These are phyloP conservation scores for Gila orcuttii DNA, from an alignment of 2,113 vertebrate genomes.

Conservation along the genomic window DNA sequence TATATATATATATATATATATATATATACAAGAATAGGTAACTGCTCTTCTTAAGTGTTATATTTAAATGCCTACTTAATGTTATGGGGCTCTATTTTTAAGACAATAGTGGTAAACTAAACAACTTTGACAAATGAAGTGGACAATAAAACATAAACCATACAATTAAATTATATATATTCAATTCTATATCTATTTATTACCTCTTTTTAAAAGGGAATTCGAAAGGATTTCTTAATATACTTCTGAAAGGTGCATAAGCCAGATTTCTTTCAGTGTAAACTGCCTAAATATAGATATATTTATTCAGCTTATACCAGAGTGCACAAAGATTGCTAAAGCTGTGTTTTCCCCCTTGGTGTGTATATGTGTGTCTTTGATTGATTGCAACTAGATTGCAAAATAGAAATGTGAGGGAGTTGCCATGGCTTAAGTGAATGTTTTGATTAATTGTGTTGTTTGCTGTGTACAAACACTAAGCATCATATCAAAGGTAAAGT, in stretches of 20 bases:
- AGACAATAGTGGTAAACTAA: no score
- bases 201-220: not conserved
- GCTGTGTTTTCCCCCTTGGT: not conserved
- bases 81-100: no score
- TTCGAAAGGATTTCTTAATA: not conserved
- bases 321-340: not conserved
- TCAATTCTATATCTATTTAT: not conserved
- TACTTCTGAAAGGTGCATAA: not conserved
- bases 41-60: no score
- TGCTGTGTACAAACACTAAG: not conserved
- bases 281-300: not conserved
- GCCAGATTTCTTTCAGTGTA: not conserved
- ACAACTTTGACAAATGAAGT: no score
- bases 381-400: not conserved
- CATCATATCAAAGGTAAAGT: not conserved
- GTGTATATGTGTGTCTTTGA: not conserved
- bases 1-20: no score
- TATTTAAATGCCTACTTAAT: no score
- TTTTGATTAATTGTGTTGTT: slow-evolving; percentile 16
- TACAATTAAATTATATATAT: no score
- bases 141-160: no score
- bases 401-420: slow-evolving; percentile 7
- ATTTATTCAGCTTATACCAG: not conserved
- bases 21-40: no score
- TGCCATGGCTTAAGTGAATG: not conserved